Evolutionary conservation across 1,140 invertebrate species (phyloP).

Genomic region (Bombus consobrinus): DNA sequence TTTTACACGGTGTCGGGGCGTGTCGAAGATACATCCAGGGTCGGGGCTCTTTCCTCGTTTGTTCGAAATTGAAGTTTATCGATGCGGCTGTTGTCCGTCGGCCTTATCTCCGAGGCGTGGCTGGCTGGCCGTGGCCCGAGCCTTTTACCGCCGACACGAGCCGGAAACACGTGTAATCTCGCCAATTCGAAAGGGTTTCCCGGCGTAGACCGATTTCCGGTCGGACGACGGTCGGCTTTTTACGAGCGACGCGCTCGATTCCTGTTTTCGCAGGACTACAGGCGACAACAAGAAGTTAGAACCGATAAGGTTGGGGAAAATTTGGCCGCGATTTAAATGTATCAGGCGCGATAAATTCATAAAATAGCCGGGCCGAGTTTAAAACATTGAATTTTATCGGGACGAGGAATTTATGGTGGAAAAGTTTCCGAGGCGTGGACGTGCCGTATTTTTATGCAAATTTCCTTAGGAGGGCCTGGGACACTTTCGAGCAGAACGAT

Average conservation of each 20-base stretch:
- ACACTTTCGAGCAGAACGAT: conserved; percentile 10
- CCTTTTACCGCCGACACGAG: conserved; percentile 1
- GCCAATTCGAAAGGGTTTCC: conserved; percentile 38
- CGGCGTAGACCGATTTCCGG: no score
- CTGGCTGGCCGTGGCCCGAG: neutral
- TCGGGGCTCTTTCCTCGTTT: conserved; percentile 64
- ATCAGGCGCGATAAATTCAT: neutral
- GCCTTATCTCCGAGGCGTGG: conserved; percentile 65
- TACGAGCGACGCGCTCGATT: no score
- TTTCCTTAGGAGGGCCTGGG: neutral
- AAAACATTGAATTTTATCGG: conserved; percentile 5
- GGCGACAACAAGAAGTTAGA: no score
- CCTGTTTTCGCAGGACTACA: no score
- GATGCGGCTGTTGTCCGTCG: conserved; percentile 59
- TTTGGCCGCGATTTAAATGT: no score
- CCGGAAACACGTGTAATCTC: conserved; percentile 54
- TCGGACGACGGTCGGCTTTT: neutral
- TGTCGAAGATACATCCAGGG: conserved; percentile 60
- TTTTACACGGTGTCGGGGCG: conserved; percentile 69
- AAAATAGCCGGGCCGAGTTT: neutral
- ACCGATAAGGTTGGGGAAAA: no score
- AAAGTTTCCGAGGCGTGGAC: neutral
- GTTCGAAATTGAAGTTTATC: conserved; percentile 70
- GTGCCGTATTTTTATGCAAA: conserved; percentile 24
- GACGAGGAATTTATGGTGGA: neutral